Conservation (phyloP, 2,888 invertebrate genomes). For the Autographa gamma region DNA sequence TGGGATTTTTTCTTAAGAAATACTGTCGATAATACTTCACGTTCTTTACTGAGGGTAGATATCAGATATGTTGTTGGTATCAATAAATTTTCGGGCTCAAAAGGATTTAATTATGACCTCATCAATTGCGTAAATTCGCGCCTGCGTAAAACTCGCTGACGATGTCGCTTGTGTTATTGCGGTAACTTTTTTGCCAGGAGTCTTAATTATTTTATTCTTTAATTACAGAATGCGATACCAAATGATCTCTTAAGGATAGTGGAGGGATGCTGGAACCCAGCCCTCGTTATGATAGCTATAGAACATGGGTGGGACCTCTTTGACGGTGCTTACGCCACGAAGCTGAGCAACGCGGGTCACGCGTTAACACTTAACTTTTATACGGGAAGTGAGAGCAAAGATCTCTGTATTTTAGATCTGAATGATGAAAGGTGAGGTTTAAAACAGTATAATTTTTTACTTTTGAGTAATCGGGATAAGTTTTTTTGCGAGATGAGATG, state of each 20-base stretch:
- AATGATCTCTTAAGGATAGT: constrained; percentile 91
- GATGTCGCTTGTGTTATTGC: not conserved
- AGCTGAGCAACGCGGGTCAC: constrained; percentile 91
- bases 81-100: too few species aligned
- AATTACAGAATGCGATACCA: constrained; percentile 90
- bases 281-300: constrained; percentile 92
- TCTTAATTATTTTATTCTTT: not conserved
- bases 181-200: not conserved
- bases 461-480: too few species aligned
- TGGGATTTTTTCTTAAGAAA: not conserved
- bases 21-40: too few species aligned
- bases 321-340: constrained; percentile 94
- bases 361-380: constrained; percentile 91
- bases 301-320: constrained; percentile 95
- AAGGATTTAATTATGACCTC: too few species aligned
- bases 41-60: too few species aligned
- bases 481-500: too few species aligned
- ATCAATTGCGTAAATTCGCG: too few species aligned
- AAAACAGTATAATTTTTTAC: too few species aligned
- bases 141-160: not conserved
- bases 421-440: constrained; percentile 85
- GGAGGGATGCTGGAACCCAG: constrained; percentile 94
- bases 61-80: too few species aligned
- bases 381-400: constrained; percentile 66
- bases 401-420: constrained; percentile 89